Conservation (phyloP, 1,140 invertebrate species). For the Diachasmimorpha longicaudata region DNA sequence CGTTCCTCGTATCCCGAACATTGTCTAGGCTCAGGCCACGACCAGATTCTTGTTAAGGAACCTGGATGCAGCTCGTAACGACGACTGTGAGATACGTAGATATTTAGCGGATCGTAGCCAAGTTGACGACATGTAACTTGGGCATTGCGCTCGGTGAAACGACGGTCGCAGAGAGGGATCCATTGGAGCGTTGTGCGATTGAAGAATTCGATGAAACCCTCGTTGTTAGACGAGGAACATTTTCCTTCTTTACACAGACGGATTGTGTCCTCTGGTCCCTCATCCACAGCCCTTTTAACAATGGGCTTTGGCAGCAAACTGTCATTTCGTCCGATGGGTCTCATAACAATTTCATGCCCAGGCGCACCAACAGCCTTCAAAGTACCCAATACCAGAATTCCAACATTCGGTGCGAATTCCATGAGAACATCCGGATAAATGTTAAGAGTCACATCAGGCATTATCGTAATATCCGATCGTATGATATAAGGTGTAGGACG, state of each 20-base stretch:
- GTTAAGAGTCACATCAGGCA: constrained; percentile 87
- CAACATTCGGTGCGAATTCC: constrained; percentile 96
- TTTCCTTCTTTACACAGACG: constrained; percentile 77
- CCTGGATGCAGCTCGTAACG: constrained; percentile 86
- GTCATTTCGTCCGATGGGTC: constrained; percentile 66
- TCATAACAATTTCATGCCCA: constrained; percentile 84
- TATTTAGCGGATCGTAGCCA: constrained; percentile 88
- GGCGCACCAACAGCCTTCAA: constrained; percentile 83
- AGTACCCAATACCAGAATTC: constrained; percentile 93
- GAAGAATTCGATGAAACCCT: constrained; percentile 92
- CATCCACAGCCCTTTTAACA: constrained; percentile 29
- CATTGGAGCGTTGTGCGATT: constrained; percentile 94
- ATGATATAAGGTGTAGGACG: constrained; percentile 80
- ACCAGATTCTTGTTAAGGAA: constrained; percentile 83
- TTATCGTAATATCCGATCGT: constrained; percentile 92
- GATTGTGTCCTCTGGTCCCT: constrained; percentile 63
- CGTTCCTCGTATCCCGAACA: constrained; percentile 83
- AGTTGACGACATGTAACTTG: constrained; percentile 94
- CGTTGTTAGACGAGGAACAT: constrained; percentile 68
- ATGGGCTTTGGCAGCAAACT: neutral
- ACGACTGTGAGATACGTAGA: constrained; percentile 80
- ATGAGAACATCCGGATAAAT: constrained; percentile 90
- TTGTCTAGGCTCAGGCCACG: constrained; percentile 90
- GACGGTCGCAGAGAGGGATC: constrained; percentile 94
- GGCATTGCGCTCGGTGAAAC: constrained; percentile 94